Evolutionary conservation across 2,888 invertebrate species (phyloP).

Genomic region (Stenoptilia bipunctidactyla): DNA sequence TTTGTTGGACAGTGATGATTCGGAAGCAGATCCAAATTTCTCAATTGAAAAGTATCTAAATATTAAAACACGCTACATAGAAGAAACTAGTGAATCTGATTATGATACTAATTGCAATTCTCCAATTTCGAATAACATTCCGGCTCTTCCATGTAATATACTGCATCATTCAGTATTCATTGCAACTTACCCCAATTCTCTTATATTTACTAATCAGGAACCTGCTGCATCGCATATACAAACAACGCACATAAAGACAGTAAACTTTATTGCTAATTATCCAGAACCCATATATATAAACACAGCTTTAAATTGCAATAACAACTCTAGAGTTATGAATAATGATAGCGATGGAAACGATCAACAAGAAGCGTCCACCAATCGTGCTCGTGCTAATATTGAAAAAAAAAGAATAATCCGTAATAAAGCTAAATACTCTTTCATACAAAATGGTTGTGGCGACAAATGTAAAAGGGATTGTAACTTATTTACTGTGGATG

Average conservation of each 20-base stretch:
- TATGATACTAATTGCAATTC: background rate
- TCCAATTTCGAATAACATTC: background rate
- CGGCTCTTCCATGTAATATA: background rate
- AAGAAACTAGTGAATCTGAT: background rate
- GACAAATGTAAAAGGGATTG: background rate
- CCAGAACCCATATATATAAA: conserved; percentile 3
- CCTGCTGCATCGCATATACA: background rate
- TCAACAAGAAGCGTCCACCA: conserved; percentile 2
- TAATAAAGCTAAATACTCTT: conserved; percentile 4
- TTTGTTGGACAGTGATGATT: background rate
- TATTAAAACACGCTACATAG: background rate
- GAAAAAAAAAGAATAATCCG: conserved; percentile 3
- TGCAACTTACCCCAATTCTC: background rate
- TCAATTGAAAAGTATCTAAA: background rate
- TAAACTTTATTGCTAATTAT: conserved; percentile 3
- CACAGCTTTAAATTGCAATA: conserved; percentile 2
- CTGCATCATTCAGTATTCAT: background rate
- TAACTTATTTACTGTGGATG: background rate
- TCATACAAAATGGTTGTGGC: conserved; percentile 2
- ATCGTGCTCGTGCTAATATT: conserved; percentile 1
- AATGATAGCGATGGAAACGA: conserved; percentile 2
- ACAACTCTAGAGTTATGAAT: conserved; percentile 2
- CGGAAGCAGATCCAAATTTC: background rate
- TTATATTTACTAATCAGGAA: background rate
- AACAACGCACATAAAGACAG: conserved; percentile 1